Conservation (phyloP, 2,113 vertebrate species). For the Pelusios castaneus region DNA sequence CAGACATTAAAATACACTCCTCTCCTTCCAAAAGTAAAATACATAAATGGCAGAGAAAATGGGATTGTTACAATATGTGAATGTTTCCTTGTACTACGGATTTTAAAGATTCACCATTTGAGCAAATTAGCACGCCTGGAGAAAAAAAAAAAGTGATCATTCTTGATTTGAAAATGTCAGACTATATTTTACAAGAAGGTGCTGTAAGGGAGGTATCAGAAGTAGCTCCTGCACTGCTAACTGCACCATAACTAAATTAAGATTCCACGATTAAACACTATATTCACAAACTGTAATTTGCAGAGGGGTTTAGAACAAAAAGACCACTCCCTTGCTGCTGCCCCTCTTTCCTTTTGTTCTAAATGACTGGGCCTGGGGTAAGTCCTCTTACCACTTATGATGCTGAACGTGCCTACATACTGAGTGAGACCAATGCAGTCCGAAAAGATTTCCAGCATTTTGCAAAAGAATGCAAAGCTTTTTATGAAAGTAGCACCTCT, state of each 20-base stretch:
- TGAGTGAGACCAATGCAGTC: not conserved
- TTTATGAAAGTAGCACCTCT: not conserved
- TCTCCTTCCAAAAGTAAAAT: not conserved
- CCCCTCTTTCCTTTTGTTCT: conserved; percentile 66
- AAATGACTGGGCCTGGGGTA: not conserved
- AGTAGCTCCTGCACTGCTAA: not conserved
- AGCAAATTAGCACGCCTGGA: not conserved
- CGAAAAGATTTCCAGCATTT: not conserved
- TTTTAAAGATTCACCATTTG: rapidly evolving
- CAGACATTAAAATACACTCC: not conserved
- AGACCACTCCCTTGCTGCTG: conserved; percentile 68
- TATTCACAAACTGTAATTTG: conserved; percentile 40
- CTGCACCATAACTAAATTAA: not conserved
- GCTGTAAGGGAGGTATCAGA: rapidly evolving
- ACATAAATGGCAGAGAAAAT: not conserved
- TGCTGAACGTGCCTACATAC: not conserved
- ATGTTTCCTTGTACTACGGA: not conserved
- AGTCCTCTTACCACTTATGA: conserved; percentile 22
- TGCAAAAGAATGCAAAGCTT: not conserved
- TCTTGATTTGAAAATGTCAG: not conserved
- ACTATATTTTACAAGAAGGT: not conserved
- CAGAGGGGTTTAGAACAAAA: conserved; percentile 65
- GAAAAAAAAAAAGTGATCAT: conserved; percentile 11
- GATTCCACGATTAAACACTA: not conserved
- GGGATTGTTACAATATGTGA: rapidly evolving